Conservation (phyloP, 2,797 vertebrate genomes). For the Neostethus bicornis region DNA sequence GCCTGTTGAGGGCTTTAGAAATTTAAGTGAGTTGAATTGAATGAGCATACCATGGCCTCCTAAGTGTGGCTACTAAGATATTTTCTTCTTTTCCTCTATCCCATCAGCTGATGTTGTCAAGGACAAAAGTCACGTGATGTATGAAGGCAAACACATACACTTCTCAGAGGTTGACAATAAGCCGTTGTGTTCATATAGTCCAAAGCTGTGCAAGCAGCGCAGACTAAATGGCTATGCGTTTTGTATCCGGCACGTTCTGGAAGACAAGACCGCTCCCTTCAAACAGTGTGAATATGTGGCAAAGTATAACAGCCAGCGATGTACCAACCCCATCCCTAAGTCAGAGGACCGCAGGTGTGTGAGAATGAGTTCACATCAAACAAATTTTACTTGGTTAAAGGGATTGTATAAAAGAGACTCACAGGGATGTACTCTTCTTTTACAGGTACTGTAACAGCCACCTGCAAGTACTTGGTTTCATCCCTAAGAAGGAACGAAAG, state of each 20-base stretch:
- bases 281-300: conserved; percentile 99
- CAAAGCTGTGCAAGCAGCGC: conserved; percentile 99
- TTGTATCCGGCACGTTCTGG: conserved; percentile 99
- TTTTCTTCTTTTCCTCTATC: conserved; percentile 53
- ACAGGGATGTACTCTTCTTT: conserved; percentile 26
- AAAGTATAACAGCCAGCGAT: conserved; percentile 99
- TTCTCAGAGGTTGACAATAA: conserved; percentile 99
- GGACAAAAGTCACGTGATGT: conserved; percentile 99
- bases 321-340: conserved; percentile 99
- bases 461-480: conserved; percentile 98
- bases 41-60: background rate
- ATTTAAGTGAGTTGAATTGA: too few species aligned
- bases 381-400: conserved; percentile 1
- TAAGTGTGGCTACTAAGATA: conserved; percentile 23
- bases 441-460: conserved; percentile 99
- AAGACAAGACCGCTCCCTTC: conserved; percentile 99
- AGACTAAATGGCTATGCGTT: conserved; percentile 99
- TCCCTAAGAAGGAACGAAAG: conserved; percentile 99
- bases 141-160: conserved; percentile 99
- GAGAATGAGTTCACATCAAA: conserved; percentile 5
- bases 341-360: conserved; percentile 96
- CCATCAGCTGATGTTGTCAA: conserved; percentile 99
- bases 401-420: background rate
- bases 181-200: conserved; percentile 99
- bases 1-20: too few species aligned